Evolutionary conservation across 37 sponge, comb jelly and placozoan genomes (phyloP), one percentile per base, ranked within the genome.

Genomic region (Ephydatia muelleri): DNA sequence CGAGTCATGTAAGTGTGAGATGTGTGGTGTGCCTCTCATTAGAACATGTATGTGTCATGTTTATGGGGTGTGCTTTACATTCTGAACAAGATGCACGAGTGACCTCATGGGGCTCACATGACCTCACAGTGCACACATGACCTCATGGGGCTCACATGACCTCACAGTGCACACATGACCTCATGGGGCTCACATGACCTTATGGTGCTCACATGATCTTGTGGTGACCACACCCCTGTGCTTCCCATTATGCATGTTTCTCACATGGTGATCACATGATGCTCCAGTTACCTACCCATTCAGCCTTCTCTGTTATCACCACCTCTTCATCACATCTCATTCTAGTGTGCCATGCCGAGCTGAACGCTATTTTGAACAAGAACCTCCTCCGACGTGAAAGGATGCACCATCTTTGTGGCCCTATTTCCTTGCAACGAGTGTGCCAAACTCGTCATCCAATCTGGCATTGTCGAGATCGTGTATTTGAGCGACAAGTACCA

Each of bases 371-470:
- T 25, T 67, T 94, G 71, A 98, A 98, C 86, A 96, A 94, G 87
- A 96, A 96, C 88, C n/a, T 89, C 94, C 12, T 79, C 95, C 29
- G 90, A 91, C 84, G 91, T 98, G 40, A 96, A 94, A 70, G 97
- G 90, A 11, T 98, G 99, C 68, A 94, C 91, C 0, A 87, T 98
- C 1, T 98, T 96, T 82, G 97, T 94, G 38, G 89, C 92, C 2
- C 78, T 98, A 36, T 98, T 96, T 77, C 99, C 99, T 5, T 98
- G 99, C 78, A 98, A 98, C 73, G 99, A 96, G 81, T 98, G 99
- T 87, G 91, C 95, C 34, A 98, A 98, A 82, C 87, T 98, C 27
- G 87, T 98, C 40, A 98, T 96, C 32, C 97, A 96, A 77, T 87
- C 93, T 73, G 94, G 97, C 13, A 93, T 96, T 25, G 72, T 36